Evolutionary conservation across 2,113 vertebrate species (phyloP).

Genomic region (Poicephalus gulielmi): DNA sequence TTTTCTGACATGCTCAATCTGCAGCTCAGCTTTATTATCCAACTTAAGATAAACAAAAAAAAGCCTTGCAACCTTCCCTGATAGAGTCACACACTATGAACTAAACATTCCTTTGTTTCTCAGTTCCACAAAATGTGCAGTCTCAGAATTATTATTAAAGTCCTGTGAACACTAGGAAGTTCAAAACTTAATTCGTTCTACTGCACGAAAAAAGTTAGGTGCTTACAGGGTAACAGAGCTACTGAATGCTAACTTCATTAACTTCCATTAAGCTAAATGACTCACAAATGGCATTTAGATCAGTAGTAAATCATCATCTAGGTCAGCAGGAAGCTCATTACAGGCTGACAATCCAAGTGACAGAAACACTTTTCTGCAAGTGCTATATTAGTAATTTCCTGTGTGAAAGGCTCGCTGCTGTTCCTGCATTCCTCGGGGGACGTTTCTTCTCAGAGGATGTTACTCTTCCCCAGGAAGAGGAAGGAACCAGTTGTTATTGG

Average conservation of each 20-base stretch:
- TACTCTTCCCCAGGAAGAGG: slow-evolving; percentile 84
- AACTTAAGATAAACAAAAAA: slow-evolving; percentile 9
- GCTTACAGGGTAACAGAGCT: neutral
- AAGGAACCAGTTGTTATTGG: slow-evolving; percentile 79
- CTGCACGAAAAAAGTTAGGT: neutral
- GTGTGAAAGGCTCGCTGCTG: slow-evolving; percentile 77
- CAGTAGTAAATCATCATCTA: slow-evolving; percentile 47
- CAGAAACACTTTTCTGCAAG: slow-evolving; percentile 69
- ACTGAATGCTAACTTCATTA: slow-evolving; percentile 33
- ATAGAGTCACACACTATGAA: neutral
- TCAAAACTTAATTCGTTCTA: neutral
- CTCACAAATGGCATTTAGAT: slow-evolving; percentile 54
- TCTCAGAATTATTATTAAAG: neutral
- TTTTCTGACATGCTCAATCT: neutral
- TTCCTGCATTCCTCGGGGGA: slow-evolving; percentile 76
- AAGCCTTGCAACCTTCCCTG: neutral
- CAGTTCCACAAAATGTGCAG: neutral
- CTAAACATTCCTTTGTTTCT: neutral
- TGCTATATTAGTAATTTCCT: slow-evolving; percentile 73
- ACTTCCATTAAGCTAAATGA: slow-evolving; percentile 13
- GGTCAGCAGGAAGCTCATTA: slow-evolving; percentile 76
- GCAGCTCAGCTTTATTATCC: neutral
- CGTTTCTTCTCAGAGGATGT: slow-evolving; percentile 76
- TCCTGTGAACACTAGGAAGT: neutral
- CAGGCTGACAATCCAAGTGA: slow-evolving; percentile 62